Base-by-base conservation (phyloP, 2,888 invertebrate species). In the Ormyrus nitidulus region DNA sequence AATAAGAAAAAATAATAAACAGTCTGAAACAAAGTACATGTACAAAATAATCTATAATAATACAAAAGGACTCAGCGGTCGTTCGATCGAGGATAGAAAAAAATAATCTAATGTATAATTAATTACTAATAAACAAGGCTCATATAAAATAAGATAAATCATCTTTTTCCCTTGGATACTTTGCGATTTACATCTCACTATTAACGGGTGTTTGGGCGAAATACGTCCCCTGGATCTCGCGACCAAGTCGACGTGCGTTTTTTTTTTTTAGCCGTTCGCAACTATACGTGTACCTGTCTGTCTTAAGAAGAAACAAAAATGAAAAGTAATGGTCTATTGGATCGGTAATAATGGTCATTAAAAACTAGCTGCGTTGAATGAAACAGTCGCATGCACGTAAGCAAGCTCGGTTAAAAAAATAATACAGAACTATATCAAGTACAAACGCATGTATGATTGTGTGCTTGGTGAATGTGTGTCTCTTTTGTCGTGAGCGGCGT, bases 11-110 rank as follows among this genome's bases (percentile, higher is more conserved):
- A 83, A 69, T 81, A 81, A 79, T 77, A 78, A 83, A 79, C 79
- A 78, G 83, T 71, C 79, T 80, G 69, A 79, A 82, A 79, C 72
- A 77, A 83, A 80, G 66, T 74, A 59, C 76, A 80, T 68, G 72
- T 81, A 81, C 70, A 79, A 80, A 81, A 77, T 68, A 69, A 75
- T 34, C 34, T 34, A 34, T 56, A 74, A 77, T 77, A 81, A 81
- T 81, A 79, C 81, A 74, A 79, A 76, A 68, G 59, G 73, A 72
- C 77, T 75, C 77, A 69, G 72, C 34, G 76, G 49, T 74, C 72
- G 53, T 66, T 70, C 19, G 51, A 79, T 75, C 65, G 68, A 79
- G 58, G 64, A 77, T 62, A 79, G 65, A 72, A 56, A 68, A 56
- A n/a, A 76, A 76, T 71, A 71, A 70, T 58, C n/a, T 73, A 73